phyloP scores from a whole-genome alignment of 2,113 vertebrate species.

The Anolis sagrei region DNA sequence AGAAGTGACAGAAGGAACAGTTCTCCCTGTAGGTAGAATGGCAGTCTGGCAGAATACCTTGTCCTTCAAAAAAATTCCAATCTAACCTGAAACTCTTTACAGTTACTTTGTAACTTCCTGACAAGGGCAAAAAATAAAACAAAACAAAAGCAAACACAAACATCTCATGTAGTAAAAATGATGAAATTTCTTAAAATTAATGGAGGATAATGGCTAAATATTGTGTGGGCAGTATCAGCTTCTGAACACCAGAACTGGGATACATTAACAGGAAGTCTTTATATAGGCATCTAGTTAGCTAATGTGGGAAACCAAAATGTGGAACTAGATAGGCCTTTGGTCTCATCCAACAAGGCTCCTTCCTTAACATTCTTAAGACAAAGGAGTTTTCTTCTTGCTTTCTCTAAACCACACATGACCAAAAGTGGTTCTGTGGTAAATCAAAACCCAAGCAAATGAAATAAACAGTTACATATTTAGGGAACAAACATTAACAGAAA shows the following conservation, averaged over 20 bases:
- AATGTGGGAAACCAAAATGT: no score
- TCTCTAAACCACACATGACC: no score
- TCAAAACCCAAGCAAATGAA: not conserved
- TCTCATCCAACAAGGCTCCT: no score
- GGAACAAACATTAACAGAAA: not conserved
- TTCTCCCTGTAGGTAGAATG: conserved; percentile 10
- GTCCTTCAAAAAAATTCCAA: not conserved
- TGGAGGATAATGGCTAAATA: not conserved
- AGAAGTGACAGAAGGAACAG: conserved; percentile 17
- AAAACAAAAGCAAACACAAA: not conserved
- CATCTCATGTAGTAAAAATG: not conserved
- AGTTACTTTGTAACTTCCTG: not conserved
- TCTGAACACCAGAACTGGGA: not conserved
- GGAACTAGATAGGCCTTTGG: no score
- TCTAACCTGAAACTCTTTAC: not conserved
- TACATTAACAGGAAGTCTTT: not conserved
- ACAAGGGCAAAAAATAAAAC: not conserved
- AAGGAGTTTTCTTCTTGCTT: not conserved
- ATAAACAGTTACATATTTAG: not conserved
- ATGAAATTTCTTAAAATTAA: not conserved
- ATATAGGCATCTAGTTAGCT: no score
- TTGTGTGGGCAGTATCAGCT: not conserved
- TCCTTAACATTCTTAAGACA: not conserved
- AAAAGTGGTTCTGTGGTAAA: not conserved
- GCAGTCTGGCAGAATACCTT: not conserved